A percentile compares a stretch with the other conserved stretches of the same genome.
These are phyloP conservation scores for Scaptomyza parva DNA, from an alignment of 2,888 invertebrate species.

Conservation along the genomic window DNA sequence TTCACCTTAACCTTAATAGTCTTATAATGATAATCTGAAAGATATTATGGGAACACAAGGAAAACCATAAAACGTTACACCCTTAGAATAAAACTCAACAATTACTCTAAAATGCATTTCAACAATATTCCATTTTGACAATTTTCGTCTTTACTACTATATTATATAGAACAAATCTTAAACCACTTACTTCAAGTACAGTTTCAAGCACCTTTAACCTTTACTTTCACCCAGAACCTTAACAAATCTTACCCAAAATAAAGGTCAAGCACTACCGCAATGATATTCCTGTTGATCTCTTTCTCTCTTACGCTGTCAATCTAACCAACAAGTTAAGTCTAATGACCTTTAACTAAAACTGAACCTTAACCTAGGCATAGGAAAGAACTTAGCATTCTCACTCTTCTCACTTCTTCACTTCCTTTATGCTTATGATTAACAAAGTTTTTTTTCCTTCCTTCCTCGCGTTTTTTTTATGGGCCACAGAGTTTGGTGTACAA, in stretches of 20 bases:
- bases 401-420: constrained; percentile 15
- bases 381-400: constrained; percentile 20
- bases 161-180: no score
- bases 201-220: not conserved
- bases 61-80: no score
- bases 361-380: constrained; percentile 55
- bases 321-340: constrained; percentile 3
- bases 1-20: no score
- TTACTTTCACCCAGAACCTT: not conserved
- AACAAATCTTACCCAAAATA: not conserved
- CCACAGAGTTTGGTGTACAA: constrained; percentile 26
- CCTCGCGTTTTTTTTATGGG: constrained; percentile 47
- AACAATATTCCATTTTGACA: no score
- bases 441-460: constrained; percentile 58
- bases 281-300: not conserved
- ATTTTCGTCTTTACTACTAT: no score
- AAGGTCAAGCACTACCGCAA: not conserved
- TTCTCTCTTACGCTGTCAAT: not conserved
- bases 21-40: no score
- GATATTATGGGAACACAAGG: no score
- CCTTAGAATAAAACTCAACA: no score
- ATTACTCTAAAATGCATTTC: no score
- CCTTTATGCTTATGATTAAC: constrained; percentile 64
- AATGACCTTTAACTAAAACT: constrained; percentile 28
- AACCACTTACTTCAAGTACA: no score